A percentile compares a stretch with the other conserved stretches of the same genome.
Conservation (phyloP, 2,888 invertebrate genomes). For the Cryptophagus acutangulus region DNA sequence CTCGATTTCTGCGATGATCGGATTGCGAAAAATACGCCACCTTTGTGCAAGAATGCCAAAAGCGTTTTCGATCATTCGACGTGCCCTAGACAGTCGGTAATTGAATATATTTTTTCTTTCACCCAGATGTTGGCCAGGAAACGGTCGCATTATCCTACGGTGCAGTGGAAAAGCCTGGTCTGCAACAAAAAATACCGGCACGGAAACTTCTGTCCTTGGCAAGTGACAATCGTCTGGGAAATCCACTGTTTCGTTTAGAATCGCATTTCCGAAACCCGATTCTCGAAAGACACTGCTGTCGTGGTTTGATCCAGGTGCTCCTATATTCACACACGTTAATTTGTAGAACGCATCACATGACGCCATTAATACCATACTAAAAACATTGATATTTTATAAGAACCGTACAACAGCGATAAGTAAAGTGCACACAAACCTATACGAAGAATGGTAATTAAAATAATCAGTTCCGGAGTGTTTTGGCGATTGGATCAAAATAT, state of each 20-base stretch:
- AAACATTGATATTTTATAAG: too few species aligned
- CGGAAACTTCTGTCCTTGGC: conserved; percentile 6
- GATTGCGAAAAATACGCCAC: conserved; percentile 8
- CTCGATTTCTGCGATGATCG: conserved; percentile 10
- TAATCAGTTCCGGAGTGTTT: conserved; percentile 28
- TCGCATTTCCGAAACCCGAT: conserved; percentile 11
- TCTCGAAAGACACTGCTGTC: conserved; percentile 30
- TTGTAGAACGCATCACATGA: conserved; percentile 32
- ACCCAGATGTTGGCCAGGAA: conserved; percentile 9
- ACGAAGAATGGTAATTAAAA: conserved; percentile 37
- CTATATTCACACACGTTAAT: conserved; percentile 35
- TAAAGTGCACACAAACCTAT: too few species aligned
- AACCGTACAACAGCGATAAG: too few species aligned
- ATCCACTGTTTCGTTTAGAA: conserved; percentile 11
- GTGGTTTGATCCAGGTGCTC: conserved; percentile 32
- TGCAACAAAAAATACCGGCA: conserved; percentile 15
- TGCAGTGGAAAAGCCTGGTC: conserved; percentile 18
- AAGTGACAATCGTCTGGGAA: conserved; percentile 8
- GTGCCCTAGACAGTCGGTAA: conserved; percentile 6
- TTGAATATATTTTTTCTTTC: conserved; percentile 8
- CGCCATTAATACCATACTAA: conserved; percentile 28
- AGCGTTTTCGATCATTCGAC: conserved; percentile 10
- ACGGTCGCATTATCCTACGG: conserved; percentile 12
- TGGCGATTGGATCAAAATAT: conserved; percentile 30
- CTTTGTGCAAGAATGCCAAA: conserved; percentile 10